A percentile compares a stretch with the other conserved stretches of the same genome.
Conservation (phyloP, 2,888 invertebrate species). For the Hybos culiciformis region DNA sequence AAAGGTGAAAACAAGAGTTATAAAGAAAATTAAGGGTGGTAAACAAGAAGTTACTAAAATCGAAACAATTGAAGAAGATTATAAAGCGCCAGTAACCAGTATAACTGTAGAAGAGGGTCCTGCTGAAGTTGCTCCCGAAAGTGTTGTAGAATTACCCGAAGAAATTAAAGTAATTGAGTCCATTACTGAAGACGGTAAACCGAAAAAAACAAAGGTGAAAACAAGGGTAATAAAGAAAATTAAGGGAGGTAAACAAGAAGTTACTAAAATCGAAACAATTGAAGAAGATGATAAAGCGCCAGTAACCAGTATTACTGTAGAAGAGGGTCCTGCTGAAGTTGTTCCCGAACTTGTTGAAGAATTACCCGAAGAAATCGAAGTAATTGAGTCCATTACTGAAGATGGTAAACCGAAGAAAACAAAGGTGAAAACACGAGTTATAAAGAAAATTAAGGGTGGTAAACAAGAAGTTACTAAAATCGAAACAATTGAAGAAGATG, state of each 20-base stretch:
- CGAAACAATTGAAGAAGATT: constrained; percentile 16
- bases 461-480: constrained; percentile 24
- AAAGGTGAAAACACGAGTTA: constrained; percentile 18
- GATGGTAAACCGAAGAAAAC: constrained; percentile 30
- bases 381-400: constrained; percentile 29
- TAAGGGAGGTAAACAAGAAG: constrained; percentile 27
- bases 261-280: constrained; percentile 30
- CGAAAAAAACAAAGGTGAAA: background rate
- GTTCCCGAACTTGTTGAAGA: constrained; percentile 19
- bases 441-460: constrained; percentile 12
- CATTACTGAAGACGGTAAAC: background rate
- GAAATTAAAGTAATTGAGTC: constrained; percentile 7
- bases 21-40: constrained; percentile 13
- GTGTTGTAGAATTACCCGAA: constrained; percentile 28
- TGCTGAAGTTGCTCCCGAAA: constrained; percentile 11
- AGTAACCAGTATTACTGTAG: constrained; percentile 21
- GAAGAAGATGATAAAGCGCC: constrained; percentile 31
- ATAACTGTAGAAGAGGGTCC: constrained; percentile 23
- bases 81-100: constrained; percentile 22
- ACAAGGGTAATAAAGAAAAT: constrained; percentile 21
- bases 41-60: constrained; percentile 26
- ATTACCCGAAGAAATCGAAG: constrained; percentile 28
- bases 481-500: constrained; percentile 22
- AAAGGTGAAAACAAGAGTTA: constrained; percentile 17
- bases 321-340: constrained; percentile 20